These are phyloP conservation scores for Hydropsyche tenuis DNA, from an alignment of 1,140 invertebrate genomes.

Conservation along the genomic window DNA sequence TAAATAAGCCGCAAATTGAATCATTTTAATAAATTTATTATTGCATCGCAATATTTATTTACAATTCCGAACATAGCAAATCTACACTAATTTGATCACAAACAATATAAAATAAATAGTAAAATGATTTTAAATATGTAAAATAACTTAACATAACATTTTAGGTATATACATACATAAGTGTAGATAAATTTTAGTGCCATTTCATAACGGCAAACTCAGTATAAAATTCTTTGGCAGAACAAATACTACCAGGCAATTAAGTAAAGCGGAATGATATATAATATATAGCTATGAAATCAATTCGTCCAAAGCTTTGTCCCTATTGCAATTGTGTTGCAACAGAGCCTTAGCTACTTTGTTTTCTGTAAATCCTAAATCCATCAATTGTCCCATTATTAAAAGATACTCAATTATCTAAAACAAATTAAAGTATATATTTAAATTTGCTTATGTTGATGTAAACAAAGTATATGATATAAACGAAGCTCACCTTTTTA, in stretches of 20 bases:
- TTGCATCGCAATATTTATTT: conserved; percentile 25
- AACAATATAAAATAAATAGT: conserved; percentile 17
- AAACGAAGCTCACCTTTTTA: conserved; percentile 73
- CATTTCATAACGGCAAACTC: conserved; percentile 5
- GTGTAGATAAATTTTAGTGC: neutral
- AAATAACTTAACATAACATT: conserved; percentile 1
- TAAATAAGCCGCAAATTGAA: neutral
- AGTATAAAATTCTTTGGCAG: conserved; percentile 23
- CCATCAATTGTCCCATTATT: conserved; percentile 73
- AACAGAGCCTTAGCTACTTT: conserved; percentile 76
- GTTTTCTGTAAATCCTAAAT: conserved; percentile 82
- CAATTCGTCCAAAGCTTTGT: conserved; percentile 85
- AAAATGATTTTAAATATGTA: conserved; percentile 4
- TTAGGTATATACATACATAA: conserved; percentile 9
- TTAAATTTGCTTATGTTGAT: too few species aligned
- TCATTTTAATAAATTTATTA: conserved; percentile 1
- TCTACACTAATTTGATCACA: conserved; percentile 18
- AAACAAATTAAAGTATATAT: conserved; percentile 54
- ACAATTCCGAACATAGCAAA: conserved; percentile 16
- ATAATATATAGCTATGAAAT: conserved; percentile 67
- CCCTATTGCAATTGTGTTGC: conserved; percentile 80
- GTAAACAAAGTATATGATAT: too few species aligned
- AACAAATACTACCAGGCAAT: conserved; percentile 22
- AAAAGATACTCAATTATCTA: conserved; percentile 76
- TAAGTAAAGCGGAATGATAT: conserved; percentile 8